phyloP scores from a whole-genome alignment of 64 coral and sea anemone species.

The Catalaphyllia jardinei region DNA sequence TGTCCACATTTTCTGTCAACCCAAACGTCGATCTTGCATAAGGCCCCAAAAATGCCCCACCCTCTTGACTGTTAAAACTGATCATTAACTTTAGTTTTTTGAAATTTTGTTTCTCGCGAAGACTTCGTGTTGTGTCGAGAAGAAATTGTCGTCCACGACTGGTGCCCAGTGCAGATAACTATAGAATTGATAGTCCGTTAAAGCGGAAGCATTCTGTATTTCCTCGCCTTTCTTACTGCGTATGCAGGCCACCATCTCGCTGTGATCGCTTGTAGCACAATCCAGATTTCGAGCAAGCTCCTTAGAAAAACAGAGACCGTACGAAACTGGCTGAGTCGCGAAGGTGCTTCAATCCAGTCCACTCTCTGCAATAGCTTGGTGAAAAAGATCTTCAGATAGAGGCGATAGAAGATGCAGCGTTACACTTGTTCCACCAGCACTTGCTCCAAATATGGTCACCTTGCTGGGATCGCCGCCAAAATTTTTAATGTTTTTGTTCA shows the following conservation, averaged over 20 bases:
- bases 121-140: too few species aligned
- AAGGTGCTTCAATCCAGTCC: slow-evolving; percentile 27
- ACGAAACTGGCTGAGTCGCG: not conserved
- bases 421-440: slow-evolving; percentile 30
- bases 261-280: not conserved
- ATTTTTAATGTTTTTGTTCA: too few species aligned
- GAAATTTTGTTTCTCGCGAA: too few species aligned
- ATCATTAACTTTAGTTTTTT: too few species aligned
- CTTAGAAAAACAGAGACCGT: not conserved
- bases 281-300: slow-evolving; percentile 9
- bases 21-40: too few species aligned
- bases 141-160: too few species aligned
- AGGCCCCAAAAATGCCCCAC: too few species aligned
- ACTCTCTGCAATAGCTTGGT: slow-evolving; percentile 34
- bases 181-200: too few species aligned
- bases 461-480: slow-evolving; percentile 15
- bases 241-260: not conserved
- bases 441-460: slow-evolving; percentile 6
- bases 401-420: slow-evolving; percentile 28
- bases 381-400: slow-evolving; percentile 27
- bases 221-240: not conserved
- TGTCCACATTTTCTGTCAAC: too few species aligned
- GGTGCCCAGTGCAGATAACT: too few species aligned
- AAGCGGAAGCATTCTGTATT: too few species aligned
- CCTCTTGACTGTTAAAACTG: too few species aligned